Base-by-base conservation (phyloP, 2,113 vertebrate species). In the Mirza zaza region DNA sequence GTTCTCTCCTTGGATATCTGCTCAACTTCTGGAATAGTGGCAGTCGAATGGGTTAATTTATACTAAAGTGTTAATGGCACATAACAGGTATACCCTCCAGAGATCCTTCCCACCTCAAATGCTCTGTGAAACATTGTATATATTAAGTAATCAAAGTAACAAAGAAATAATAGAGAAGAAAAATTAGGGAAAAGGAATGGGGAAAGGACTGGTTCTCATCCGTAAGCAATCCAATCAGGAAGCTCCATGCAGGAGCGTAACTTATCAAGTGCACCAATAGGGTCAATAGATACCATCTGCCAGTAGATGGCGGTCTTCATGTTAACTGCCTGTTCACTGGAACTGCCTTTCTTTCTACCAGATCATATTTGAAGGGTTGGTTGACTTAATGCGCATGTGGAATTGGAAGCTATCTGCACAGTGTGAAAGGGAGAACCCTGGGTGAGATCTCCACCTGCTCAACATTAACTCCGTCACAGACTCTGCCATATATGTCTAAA, bases 241-340 rank as follows among this genome's bases (percentile, higher is more conserved):
- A 93, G 84, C 57, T 70, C 61, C 32, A 36, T 25, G 34, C 67
- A 52, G 42, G 15, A 65, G 11, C 48, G 4, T 32, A 42, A 42
- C n/a, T 85, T 59, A 21, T 4, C 13, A 20, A n/a, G 27, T 10
- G 23, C 77, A 67, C 57, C 42, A 39, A 90, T 36, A 57, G 88
- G 85, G 25, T 92, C 42, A 21, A 7, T 65, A 94, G 92, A 80
- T 65, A 27, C 63, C 88, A 65, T 76, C 95, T 68, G 65, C 97
- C 97, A 96, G 97, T 94, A 97, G 97, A 95, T 97, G 97, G 95
- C 94, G 57, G 92, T 95, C 97, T 97, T 90, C 94, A 84, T 90
- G 87, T 59, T 87, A 94, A 96, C 84, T 89, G 94, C 27, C 52
- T 91, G 4, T 45, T 96, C 12, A 0, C 59, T 23, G 27, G 75